These are phyloP conservation scores for Nothoprocta pentlandii DNA, from an alignment of 2,113 vertebrate genomes.

Conservation along the genomic window DNA sequence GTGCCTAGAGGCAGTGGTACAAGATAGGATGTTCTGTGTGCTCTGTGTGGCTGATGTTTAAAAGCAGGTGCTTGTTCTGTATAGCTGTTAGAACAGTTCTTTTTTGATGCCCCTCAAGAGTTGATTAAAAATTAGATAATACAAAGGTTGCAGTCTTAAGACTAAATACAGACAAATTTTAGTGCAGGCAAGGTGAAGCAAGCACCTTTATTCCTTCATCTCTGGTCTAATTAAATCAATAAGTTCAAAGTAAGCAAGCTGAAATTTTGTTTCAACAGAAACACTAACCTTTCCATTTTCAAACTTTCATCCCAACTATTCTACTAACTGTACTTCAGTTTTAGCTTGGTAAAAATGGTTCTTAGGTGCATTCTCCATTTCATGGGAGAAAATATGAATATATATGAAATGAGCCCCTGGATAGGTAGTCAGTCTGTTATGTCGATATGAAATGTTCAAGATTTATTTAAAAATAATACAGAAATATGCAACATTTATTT, in stretches of 20 bases:
- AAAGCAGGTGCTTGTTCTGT: neutral
- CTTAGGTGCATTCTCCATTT: neutral
- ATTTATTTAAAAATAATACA: neutral
- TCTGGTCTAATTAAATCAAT: neutral
- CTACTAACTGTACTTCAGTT: neutral
- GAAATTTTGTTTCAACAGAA: neutral
- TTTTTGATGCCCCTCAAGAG: neutral
- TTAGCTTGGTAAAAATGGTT: neutral
- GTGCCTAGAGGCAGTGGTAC: fast-evolving
- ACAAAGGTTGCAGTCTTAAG: neutral
- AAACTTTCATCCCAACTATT: neutral
- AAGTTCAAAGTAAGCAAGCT: neutral
- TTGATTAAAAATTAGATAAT: neutral
- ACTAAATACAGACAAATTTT: neutral
- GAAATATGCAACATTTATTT: neutral
- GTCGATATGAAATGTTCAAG: neutral
- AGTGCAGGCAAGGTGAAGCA: neutral
- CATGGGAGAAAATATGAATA: neutral
- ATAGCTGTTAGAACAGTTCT: neutral
- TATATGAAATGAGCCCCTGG: neutral
- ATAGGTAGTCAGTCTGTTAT: neutral
- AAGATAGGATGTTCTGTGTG: fast-evolving
- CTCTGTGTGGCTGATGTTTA: neutral
- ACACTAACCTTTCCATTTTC: neutral
- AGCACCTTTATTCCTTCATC: neutral